phyloP scores from a whole-genome alignment of 2,113 vertebrate genomes.

The Tauraco erythrolophus region DNA sequence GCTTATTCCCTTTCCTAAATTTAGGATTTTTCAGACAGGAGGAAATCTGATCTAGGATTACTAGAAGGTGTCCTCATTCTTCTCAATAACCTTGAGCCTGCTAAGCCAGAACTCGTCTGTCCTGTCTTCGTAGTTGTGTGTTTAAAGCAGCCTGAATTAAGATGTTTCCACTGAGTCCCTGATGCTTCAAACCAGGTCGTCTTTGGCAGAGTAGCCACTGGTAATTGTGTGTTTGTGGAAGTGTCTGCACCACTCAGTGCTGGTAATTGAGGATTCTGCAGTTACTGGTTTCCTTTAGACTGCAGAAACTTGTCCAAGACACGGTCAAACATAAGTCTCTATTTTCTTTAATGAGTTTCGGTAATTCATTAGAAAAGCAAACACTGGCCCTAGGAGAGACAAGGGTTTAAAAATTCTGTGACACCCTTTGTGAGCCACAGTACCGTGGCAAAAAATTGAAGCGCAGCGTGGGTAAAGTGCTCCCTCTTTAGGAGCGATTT shows the following conservation, averaged over 20 bases:
- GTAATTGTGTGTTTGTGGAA: not conserved
- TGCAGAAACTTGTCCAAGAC: not conserved
- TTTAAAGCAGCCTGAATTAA: not conserved
- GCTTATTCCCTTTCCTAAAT: not conserved
- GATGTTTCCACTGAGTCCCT: not conserved
- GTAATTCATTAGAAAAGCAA: not conserved
- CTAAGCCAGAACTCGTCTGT: not conserved
- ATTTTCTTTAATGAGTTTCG: not conserved
- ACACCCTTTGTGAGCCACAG: not conserved
- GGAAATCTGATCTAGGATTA: fast-evolving
- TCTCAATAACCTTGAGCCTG: not conserved
- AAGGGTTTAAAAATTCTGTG: not conserved
- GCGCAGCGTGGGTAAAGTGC: not conserved
- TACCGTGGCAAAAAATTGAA: not conserved
- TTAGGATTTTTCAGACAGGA: not conserved
- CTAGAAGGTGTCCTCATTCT: not conserved
- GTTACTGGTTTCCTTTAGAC: not conserved
- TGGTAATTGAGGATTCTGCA: not conserved
- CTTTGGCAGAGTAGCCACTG: not conserved
- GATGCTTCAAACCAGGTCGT: not conserved
- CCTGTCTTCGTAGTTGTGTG: not conserved
- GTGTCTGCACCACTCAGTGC: not conserved
- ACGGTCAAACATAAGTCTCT: not conserved
- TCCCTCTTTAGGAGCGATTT: not conserved
- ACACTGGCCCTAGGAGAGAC: not conserved